These are phyloP conservation scores for Cyprinodon brontotheroides DNA, from an alignment of 2,113 vertebrate genomes.

Conservation along the genomic window DNA sequence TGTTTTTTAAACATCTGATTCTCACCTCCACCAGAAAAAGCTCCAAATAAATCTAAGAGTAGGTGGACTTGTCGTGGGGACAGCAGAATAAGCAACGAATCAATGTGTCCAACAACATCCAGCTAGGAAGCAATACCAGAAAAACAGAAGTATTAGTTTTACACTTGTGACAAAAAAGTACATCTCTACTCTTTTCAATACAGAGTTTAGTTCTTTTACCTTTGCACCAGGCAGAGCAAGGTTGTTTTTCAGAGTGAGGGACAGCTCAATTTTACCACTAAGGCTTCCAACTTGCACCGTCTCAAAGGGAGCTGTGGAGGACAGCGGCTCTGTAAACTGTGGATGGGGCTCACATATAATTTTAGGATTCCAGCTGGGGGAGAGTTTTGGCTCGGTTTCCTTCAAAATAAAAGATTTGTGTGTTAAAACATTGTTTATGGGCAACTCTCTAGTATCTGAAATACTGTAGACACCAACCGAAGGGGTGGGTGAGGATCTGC, in stretches of 20 bases:
- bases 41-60: constrained; percentile 91
- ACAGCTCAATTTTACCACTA: constrained; percentile 87
- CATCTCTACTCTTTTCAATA: background rate
- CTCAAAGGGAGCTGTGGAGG: constrained; percentile 83
- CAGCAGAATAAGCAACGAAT: constrained; percentile 88
- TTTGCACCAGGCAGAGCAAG: constrained; percentile 92
- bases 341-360: constrained; percentile 96
- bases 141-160: background rate
- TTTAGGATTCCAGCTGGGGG: constrained; percentile 98
- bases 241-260: constrained; percentile 93
- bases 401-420: constrained; percentile 53
- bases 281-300: constrained; percentile 92
- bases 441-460: background rate
- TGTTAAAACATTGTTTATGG: background rate
- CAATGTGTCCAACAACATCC: constrained; percentile 92
- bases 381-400: constrained; percentile 96
- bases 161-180: background rate
- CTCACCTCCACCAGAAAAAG: constrained; percentile 90
- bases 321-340: constrained; percentile 89
- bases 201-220: constrained; percentile 66
- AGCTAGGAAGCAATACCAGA: constrained; percentile 77
- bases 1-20: background rate
- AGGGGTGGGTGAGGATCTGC: constrained; percentile 87
- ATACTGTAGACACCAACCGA: constrained; percentile 76
- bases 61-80: constrained; percentile 95